These are phyloP conservation scores for Brachyhypopomus occidentalis DNA, from an alignment of 2,113 vertebrate genomes.

Conservation along the genomic window DNA sequence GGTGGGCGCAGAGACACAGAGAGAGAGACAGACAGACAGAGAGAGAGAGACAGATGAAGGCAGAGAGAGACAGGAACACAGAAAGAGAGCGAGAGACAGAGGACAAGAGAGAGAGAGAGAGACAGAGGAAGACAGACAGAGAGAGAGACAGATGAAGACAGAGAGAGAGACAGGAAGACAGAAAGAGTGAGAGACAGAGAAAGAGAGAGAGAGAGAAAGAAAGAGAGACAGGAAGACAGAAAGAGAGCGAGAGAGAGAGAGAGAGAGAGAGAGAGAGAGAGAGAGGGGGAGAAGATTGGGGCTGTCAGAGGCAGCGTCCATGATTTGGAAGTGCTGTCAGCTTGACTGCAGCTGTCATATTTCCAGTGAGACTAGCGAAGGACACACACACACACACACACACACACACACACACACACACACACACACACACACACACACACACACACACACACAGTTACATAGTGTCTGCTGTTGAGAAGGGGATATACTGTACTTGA, in stretches of 20 bases:
- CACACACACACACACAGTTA: not conserved
- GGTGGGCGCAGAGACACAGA: not conserved
- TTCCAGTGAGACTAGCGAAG: constrained; percentile 51
- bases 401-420: constrained; percentile 23
- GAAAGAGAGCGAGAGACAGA: not conserved
- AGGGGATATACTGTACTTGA: constrained; percentile 1
- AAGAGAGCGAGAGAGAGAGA: constrained; percentile 1
- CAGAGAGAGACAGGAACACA: not conserved
- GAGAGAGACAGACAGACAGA: constrained; percentile 1
- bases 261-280: too few relatives aligned
- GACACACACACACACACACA: constrained; percentile 32
- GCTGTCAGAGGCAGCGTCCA: constrained; percentile 50
- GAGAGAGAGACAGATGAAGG: constrained; percentile 21
- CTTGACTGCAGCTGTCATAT: constrained; percentile 52
- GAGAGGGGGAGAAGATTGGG: constrained; percentile 50
- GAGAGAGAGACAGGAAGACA: not conserved
- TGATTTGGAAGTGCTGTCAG: constrained; percentile 58
- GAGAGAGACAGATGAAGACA: constrained; percentile 12
- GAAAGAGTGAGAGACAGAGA: constrained; percentile 20
- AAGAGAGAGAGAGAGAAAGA: constrained; percentile 14
- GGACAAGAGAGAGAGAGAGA: constrained; percentile 15
- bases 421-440: constrained; percentile 20
- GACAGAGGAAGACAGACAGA: constrained; percentile 7
- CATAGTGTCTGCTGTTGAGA: not conserved
- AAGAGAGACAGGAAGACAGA: not conserved